Percentiles rank a stretch among this genome's conserved stretches.
Evolutionary conservation across 2,113 vertebrate species (phyloP).

Genomic region (Cercopithecus mona): DNA sequence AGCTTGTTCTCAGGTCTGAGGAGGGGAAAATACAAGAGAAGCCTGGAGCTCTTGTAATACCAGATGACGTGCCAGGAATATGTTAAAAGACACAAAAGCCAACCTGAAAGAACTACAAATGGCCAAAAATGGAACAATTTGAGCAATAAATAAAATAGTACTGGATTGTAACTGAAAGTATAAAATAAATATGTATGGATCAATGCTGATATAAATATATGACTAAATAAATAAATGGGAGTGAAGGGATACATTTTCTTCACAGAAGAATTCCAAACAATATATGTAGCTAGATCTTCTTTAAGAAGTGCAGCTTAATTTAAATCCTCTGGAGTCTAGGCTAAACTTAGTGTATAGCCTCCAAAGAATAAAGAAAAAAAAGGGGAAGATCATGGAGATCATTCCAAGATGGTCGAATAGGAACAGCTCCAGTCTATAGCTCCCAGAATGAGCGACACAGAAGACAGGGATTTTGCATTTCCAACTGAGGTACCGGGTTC

Average conservation of each 20-base stretch:
- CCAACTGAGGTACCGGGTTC: no score
- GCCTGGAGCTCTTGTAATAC: not conserved
- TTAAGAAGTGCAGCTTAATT: conserved; percentile 1
- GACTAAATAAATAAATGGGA: not conserved
- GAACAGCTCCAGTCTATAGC: no score
- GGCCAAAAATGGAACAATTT: not conserved
- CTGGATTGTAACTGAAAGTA: not conserved
- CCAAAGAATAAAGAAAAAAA: not conserved
- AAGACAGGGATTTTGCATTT: no score
- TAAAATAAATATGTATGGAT: not conserved
- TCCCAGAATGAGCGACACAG: no score
- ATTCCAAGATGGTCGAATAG: no score
- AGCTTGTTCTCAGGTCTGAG: not conserved
- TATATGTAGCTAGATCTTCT: not conserved
- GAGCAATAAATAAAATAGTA: not conserved
- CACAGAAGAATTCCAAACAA: not conserved
- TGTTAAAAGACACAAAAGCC: not conserved
- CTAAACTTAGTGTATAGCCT: not conserved
- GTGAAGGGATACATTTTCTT: not conserved
- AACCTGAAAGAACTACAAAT: not conserved
- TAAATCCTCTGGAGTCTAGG: not conserved
- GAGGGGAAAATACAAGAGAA: not conserved
- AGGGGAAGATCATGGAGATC: not conserved
- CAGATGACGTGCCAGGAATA: not conserved
- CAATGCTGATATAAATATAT: not conserved